A percentile compares a stretch with the other conserved stretches of the same genome.
phyloP scores from a whole-genome alignment of 1,140 invertebrate genomes.

The Berghia stephanieae region DNA sequence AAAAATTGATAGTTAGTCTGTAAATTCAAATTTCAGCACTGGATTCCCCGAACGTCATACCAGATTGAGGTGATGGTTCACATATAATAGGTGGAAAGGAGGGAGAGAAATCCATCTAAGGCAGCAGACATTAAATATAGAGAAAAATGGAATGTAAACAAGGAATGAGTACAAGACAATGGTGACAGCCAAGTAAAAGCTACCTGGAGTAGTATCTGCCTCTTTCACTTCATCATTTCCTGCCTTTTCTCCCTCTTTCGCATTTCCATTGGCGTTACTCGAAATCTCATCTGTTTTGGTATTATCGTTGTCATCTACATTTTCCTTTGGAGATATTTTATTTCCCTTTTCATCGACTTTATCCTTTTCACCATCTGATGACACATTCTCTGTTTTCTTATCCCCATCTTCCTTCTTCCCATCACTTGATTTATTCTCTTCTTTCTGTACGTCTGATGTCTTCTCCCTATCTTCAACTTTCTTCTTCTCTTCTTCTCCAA shows the following conservation, averaged over 20 bases:
- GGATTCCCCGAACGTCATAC: no score
- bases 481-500: background rate
- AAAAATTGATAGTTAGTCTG: no score
- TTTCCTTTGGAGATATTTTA: background rate
- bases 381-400: background rate
- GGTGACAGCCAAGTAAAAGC: no score
- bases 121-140: background rate
- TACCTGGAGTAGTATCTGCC: no score
- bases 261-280: no score
- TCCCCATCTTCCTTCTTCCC: background rate
- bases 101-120: background rate
- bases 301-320: background rate
- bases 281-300: background rate
- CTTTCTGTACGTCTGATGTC: no score
- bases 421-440: background rate
- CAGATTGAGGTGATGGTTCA: no score
- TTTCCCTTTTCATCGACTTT: background rate
- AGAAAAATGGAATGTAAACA: background rate
- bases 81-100: no score
- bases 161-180: background rate
- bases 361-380: background rate
- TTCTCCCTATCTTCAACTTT: no score
- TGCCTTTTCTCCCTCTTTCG: slow-evolving; percentile 25
- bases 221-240: background rate
- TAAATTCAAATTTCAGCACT: no score